Conservation (phyloP, 2,888 invertebrate genomes). For the Heliconius aoede region DNA sequence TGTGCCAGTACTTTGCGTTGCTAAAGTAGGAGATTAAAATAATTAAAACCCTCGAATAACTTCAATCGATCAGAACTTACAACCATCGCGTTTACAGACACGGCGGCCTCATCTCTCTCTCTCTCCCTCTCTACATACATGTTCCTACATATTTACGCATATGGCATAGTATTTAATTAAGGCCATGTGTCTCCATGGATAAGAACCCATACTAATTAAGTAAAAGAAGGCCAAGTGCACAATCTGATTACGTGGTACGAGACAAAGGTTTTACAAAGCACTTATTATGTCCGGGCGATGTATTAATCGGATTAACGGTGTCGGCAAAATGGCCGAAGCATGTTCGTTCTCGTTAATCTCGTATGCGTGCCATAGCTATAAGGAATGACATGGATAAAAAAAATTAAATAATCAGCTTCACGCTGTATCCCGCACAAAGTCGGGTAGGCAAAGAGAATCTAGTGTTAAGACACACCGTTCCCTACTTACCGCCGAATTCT, state of each 20-base stretch:
- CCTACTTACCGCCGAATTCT: too few species aligned
- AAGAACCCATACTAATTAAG: slow-evolving; percentile 23
- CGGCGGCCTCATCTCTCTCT: background rate
- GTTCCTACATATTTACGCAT: background rate
- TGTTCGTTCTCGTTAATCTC: slow-evolving; percentile 24
- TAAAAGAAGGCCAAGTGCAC: slow-evolving; percentile 28
- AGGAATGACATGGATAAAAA: background rate
- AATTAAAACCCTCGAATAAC: too few species aligned
- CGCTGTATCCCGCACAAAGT: too few species aligned
- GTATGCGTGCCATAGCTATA: background rate
- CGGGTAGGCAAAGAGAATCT: too few species aligned
- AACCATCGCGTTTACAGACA: too few species aligned
- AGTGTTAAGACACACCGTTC: too few species aligned
- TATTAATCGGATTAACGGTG: slow-evolving; percentile 48
- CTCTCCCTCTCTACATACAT: background rate
- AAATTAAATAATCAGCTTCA: too few species aligned
- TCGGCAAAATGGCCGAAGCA: slow-evolving; percentile 35
- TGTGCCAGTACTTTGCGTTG: too few species aligned
- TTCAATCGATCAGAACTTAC: too few species aligned
- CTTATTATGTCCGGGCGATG: slow-evolving; percentile 47
- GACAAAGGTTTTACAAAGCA: slow-evolving; percentile 44
- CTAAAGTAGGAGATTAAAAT: too few species aligned
- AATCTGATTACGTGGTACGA: slow-evolving; percentile 40
- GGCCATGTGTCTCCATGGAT: background rate
- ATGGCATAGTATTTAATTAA: background rate